These are phyloP conservation scores for Cephus pygmeus DNA, from an alignment of 2,888 invertebrate genomes.

Conservation along the genomic window DNA sequence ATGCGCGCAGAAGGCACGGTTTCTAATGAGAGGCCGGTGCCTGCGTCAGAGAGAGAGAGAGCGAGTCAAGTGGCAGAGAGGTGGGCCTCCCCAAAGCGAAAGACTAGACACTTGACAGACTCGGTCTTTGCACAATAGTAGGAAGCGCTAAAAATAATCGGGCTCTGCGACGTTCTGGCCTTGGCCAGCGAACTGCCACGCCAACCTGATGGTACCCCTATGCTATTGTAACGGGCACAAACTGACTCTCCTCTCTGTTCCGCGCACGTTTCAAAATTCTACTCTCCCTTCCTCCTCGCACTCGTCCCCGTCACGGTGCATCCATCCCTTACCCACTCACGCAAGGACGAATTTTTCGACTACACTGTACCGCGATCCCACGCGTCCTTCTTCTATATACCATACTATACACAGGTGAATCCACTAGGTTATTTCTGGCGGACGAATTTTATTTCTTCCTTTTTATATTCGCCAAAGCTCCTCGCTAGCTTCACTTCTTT, in stretches of 20 bases:
- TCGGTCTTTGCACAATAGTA: slow-evolving; percentile 52
- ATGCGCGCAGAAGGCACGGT: not conserved
- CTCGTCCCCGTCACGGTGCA: not conserved
- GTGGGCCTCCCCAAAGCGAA: slow-evolving; percentile 33
- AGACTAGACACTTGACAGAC: slow-evolving; percentile 54
- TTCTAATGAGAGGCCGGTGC: not conserved
- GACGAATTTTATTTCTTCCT: not conserved
- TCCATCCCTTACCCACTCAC: not conserved
- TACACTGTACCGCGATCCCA: not conserved
- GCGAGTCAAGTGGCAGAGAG: slow-evolving; percentile 9
- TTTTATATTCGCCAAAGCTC: not conserved
- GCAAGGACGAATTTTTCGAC: not conserved
- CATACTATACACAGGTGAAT: not conserved
- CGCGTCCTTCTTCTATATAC: not conserved
- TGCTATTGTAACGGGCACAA: not conserved
- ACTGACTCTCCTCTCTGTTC: not conserved
- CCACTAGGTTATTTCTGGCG: not conserved
- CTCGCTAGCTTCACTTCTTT: slow-evolving; percentile 7
- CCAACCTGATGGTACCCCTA: slow-evolving; percentile 38
- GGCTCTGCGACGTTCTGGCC: slow-evolving; percentile 44
- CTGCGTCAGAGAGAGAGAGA: not conserved
- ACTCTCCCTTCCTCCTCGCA: not conserved
- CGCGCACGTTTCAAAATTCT: not conserved
- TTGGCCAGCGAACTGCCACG: slow-evolving; percentile 47
- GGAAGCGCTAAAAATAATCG: slow-evolving; percentile 52